Conservation (phyloP, 2,888 invertebrate genomes). For the Pachydiplax longipennis region DNA sequence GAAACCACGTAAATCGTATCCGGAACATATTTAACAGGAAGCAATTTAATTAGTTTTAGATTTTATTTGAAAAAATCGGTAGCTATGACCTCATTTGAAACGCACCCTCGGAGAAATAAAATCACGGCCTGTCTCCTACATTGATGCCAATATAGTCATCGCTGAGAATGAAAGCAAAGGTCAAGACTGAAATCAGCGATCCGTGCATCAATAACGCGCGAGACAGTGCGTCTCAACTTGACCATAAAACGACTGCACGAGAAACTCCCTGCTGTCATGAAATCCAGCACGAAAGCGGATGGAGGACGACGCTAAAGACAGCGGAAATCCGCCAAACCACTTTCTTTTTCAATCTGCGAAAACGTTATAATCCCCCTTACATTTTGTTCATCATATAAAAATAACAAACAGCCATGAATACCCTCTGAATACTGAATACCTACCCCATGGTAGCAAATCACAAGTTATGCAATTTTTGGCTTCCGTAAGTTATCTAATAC, state of each 20-base stretch:
- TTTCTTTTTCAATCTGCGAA: neutral
- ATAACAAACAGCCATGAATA: no score
- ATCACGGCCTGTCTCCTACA: no score
- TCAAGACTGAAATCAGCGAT: neutral
- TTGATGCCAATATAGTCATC: neutral
- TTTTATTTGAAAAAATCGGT: no score
- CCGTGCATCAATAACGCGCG: neutral
- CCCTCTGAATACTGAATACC: no score
- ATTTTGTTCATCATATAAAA: neutral
- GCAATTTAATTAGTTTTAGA: no score
- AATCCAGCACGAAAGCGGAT: neutral
- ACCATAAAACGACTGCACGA: neutral
- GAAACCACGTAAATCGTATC: no score
- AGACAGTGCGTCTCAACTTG: neutral
- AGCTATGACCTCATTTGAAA: no score
- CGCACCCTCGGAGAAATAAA: no score
- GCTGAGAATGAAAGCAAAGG: neutral
- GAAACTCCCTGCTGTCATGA: neutral
- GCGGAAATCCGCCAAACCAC: slow-evolving; percentile 8
- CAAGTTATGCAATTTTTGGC: no score
- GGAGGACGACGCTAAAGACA: neutral
- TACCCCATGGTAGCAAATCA: no score
- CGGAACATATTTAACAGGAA: no score
- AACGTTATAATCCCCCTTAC: neutral
- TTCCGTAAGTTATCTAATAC: no score